Conservation (phyloP, 2,797 vertebrate genomes). For the Lithobates pipiens region DNA sequence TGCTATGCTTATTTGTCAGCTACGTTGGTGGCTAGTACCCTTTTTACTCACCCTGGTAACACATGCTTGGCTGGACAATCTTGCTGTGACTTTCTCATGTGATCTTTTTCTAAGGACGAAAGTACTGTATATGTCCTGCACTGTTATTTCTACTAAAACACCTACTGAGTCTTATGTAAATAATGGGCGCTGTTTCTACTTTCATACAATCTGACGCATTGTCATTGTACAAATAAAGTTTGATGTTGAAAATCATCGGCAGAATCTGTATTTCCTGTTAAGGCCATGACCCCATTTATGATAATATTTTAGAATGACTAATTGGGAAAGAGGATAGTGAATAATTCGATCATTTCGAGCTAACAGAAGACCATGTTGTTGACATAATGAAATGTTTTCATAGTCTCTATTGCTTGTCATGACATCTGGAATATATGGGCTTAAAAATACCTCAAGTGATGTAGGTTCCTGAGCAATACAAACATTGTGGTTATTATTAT, state of each 20-base stretch:
- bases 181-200: neutral
- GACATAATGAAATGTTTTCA: constrained; percentile 22
- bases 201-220: neutral
- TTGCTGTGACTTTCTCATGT: constrained; percentile 13
- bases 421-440: constrained; percentile 30
- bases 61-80: constrained; percentile 22
- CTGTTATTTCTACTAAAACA: constrained; percentile 8
- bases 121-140: neutral
- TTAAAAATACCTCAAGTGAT: constrained; percentile 1
- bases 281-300: neutral
- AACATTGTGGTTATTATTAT: constrained; percentile 33
- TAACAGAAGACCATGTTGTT: constrained; percentile 6
- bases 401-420: constrained; percentile 6
- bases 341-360: constrained; percentile 1
- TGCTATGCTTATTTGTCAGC: constrained; percentile 28
- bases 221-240: neutral
- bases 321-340: neutral
- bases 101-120: constrained; percentile 21
- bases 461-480: constrained; percentile 21
- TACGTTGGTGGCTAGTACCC: constrained; percentile 36
- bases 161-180: constrained; percentile 34
- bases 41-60: neutral
- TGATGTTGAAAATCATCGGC: neutral
- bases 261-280: constrained; percentile 3
- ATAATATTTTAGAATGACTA: constrained; percentile 13